A percentile compares a stretch with the other conserved stretches of the same genome.
phyloP scores from a whole-genome alignment of 1,140 invertebrate genomes.

The Copidosoma floridanum region DNA sequence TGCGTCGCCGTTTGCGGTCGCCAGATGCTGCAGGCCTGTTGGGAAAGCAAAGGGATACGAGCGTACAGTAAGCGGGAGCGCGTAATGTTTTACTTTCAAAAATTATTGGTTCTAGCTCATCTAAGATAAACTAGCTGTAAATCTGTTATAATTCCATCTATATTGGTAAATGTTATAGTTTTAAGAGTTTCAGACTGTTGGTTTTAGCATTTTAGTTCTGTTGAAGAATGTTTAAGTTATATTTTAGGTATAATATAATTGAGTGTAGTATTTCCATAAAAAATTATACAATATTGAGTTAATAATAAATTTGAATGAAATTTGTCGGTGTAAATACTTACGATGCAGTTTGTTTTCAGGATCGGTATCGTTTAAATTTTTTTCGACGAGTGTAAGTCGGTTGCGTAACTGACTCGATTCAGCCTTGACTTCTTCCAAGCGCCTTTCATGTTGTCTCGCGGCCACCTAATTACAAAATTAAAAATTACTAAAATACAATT shows the following conservation, averaged over 20 bases:
- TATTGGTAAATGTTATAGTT: too few species aligned
- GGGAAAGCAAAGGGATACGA: background rate
- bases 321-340: slow-evolving; percentile 41
- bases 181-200: too few species aligned
- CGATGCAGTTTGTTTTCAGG: slow-evolving; percentile 50
- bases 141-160: too few species aligned
- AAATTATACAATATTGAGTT: background rate
- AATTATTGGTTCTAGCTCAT: too few species aligned
- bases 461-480: slow-evolving; percentile 53
- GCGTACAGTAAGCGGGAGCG: background rate
- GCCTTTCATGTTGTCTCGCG: slow-evolving; percentile 71
- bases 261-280: too few species aligned
- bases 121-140: too few species aligned
- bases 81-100: too few species aligned
- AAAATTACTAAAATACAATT: background rate
- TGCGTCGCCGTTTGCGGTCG: slow-evolving; percentile 48
- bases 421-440: slow-evolving; percentile 72
- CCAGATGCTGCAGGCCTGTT: background rate
- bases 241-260: too few species aligned
- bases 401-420: slow-evolving; percentile 73
- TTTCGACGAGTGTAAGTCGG: slow-evolving; percentile 64
- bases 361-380: slow-evolving; percentile 54
- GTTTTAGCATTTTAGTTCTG: too few species aligned
- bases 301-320: background rate
- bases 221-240: too few species aligned